These are phyloP conservation scores for Panonychus citri DNA, from an alignment of 1,140 invertebrate species.

Conservation along the genomic window DNA sequence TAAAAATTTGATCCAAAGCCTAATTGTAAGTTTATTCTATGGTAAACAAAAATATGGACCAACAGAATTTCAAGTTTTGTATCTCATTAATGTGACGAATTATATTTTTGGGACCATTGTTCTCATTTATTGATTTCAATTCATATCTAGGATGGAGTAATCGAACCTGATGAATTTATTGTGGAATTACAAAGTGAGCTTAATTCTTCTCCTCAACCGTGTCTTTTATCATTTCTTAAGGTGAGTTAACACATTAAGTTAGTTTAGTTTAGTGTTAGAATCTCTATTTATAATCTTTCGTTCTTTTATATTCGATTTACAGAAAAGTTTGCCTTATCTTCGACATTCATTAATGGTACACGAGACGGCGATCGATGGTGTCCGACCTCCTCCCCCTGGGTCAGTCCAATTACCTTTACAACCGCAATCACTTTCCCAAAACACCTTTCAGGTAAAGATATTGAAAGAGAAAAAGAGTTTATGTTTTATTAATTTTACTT, in stretches of 20 bases:
- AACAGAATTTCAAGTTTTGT: too few species aligned
- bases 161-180: slow-evolving; percentile 89
- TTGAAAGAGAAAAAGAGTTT: too few species aligned
- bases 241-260: slow-evolving; percentile 24
- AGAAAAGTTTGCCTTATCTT: slow-evolving; percentile 84
- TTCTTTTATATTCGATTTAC: slow-evolving; percentile 17
- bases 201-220: slow-evolving; percentile 88
- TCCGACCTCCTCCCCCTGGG: slow-evolving; percentile 50
- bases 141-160: slow-evolving; percentile 65
- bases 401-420: slow-evolving; percentile 20
- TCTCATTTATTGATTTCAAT: too few species aligned
- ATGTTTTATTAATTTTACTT: too few species aligned
- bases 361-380: slow-evolving; percentile 84
- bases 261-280: too few species aligned
- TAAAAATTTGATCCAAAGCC: too few species aligned
- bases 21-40: too few species aligned
- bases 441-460: too few species aligned
- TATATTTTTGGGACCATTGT: too few species aligned
- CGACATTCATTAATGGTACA: slow-evolving; percentile 67
- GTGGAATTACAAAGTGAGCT: slow-evolving; percentile 73
- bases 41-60: too few species aligned
- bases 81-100: too few species aligned
- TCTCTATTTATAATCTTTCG: neutral
- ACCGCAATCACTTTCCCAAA: too few species aligned
- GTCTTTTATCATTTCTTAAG: slow-evolving; percentile 87